Evolutionary conservation across 2,797 vertebrate genomes (phyloP).

Genomic region (Gallinago nigripennis): DNA sequence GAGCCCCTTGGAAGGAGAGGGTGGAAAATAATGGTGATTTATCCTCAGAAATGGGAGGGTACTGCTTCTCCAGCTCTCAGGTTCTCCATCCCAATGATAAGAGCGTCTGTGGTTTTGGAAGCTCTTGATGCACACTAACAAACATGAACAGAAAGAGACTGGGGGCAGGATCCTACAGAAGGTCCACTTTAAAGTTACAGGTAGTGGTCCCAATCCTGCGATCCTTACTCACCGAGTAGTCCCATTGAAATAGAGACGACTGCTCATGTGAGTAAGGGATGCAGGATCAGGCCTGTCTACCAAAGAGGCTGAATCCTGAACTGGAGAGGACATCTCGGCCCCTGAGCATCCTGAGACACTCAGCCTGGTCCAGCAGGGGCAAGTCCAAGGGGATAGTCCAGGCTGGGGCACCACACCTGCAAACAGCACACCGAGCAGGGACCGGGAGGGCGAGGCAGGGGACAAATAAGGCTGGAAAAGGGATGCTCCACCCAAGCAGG

Average conservation of each 20-base stretch:
- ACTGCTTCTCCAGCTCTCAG: not conserved
- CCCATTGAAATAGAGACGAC: conserved; percentile 49
- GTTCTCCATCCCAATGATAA: not conserved
- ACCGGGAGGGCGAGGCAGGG: not conserved
- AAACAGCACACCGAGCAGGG: not conserved
- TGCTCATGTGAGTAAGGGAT: conserved; percentile 66
- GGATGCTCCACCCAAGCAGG: not conserved
- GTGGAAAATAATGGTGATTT: not conserved
- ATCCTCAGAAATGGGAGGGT: not conserved
- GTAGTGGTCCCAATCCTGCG: conserved; percentile 64
- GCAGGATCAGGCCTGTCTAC: conserved; percentile 58
- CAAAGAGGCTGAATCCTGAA: conserved; percentile 31
- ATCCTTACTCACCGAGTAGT: conserved; percentile 67
- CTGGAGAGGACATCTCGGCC: not conserved
- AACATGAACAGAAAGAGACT: not conserved
- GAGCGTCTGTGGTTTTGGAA: not conserved
- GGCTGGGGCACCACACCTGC: not conserved
- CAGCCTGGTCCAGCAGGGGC: not conserved
- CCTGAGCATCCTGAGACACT: not conserved
- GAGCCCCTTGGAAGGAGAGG: not conserved
- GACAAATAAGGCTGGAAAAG: not conserved
- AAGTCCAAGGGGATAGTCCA: not conserved
- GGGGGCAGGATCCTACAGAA: not conserved
- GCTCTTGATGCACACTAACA: not conserved
- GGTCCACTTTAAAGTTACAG: conserved; percentile 16